These are phyloP conservation scores for Platycheirus rosarum DNA, from an alignment of 2,888 invertebrate species.

Conservation along the genomic window DNA sequence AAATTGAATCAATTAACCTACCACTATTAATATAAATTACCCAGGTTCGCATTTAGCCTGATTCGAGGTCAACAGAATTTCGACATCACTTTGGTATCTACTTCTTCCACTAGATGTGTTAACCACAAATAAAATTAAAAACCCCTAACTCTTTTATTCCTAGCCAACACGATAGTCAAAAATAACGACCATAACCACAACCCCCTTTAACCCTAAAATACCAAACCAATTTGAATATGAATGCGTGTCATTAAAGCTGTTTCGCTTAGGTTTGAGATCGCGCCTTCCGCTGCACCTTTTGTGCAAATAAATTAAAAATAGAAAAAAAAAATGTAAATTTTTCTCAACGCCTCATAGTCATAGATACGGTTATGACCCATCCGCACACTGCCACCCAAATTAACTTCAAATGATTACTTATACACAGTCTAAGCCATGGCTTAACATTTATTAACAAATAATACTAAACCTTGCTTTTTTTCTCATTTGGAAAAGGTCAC, in stretches of 20 bases:
- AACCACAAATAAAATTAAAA: constrained; percentile 26
- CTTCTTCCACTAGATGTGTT: constrained; percentile 5
- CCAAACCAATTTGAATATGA: constrained; percentile 65
- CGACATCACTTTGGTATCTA: too few relatives aligned
- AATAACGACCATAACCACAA: constrained; percentile 36
- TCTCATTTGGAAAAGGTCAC: constrained; percentile 78
- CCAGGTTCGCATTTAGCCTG: too few relatives aligned
- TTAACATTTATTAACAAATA: neutral
- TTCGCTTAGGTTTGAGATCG: neutral
- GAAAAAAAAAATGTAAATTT: constrained; percentile 56
- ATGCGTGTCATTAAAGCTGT: constrained; percentile 58
- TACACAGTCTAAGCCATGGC: constrained; percentile 2
- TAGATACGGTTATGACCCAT: constrained; percentile 46
- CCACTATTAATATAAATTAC: too few relatives aligned
- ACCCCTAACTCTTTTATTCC: constrained; percentile 26
- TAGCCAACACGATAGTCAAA: constrained; percentile 14
- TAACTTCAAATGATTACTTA: constrained; percentile 41
- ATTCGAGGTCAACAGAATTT: too few relatives aligned
- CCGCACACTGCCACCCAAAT: constrained; percentile 30
- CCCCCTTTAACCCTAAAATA: constrained; percentile 57
- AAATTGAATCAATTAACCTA: too few relatives aligned
- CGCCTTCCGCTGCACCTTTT: constrained; percentile 50
- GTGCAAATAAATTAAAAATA: constrained; percentile 63
- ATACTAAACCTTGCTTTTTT: constrained; percentile 29
- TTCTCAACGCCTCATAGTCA: constrained; percentile 9